These are phyloP conservation scores for Tiliacea citrago DNA, from an alignment of 2,888 invertebrate species.

Conservation along the genomic window DNA sequence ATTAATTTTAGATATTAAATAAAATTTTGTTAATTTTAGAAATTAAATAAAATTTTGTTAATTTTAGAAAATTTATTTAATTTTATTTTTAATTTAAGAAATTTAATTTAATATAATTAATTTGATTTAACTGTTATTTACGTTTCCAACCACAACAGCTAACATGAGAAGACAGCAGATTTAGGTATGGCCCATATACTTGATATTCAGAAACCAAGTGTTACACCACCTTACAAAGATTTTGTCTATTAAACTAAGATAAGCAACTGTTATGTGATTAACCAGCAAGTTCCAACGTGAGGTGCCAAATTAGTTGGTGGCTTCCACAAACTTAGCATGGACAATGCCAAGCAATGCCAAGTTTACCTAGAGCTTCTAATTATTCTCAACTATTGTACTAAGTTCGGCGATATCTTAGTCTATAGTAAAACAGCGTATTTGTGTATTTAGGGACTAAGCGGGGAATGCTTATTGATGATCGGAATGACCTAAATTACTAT, in stretches of 20 bases:
- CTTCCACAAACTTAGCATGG: slow-evolving; percentile 51
- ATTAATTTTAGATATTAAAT: no score
- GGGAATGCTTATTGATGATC: slow-evolving; percentile 36
- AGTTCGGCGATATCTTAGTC: slow-evolving; percentile 54
- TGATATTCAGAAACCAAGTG: not conserved
- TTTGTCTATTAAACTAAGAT: slow-evolving; percentile 49
- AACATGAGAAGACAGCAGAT: not conserved
- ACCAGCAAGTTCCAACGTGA: slow-evolving; percentile 42
- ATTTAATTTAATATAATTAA: no score
- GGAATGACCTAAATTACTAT: slow-evolving; percentile 3
- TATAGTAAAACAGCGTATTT: slow-evolving; percentile 29
- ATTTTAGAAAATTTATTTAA: no score
- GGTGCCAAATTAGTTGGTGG: slow-evolving; percentile 65
- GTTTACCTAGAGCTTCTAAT: slow-evolving; percentile 61
- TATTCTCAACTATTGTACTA: slow-evolving; percentile 56
- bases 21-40: no score
- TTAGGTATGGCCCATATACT: not conserved
- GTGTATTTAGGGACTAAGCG: slow-evolving; percentile 1
- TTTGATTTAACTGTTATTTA: not conserved
- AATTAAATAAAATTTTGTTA: no score
- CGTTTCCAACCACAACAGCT: not conserved
- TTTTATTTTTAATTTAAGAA: no score
- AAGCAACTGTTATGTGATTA: slow-evolving; percentile 47
- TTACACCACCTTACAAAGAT: slow-evolving; percentile 9
- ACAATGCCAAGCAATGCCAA: slow-evolving; percentile 63